phyloP scores from a whole-genome alignment of 2,888 invertebrate species.

The Monochamus alternatus region DNA sequence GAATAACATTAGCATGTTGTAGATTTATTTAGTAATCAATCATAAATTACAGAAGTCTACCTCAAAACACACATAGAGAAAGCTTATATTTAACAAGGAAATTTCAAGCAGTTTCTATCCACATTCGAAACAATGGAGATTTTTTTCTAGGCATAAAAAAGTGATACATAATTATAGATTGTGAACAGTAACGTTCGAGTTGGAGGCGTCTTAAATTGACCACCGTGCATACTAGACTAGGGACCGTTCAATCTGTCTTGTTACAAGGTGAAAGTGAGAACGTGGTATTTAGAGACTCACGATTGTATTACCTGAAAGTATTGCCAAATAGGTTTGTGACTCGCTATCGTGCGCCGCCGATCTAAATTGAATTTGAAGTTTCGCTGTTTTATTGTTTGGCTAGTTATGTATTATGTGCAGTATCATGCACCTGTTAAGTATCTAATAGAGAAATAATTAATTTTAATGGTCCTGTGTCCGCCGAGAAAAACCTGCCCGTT shows the following conservation, averaged over 20 bases:
- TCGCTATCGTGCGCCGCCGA: conserved; percentile 5
- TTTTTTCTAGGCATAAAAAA: too few species aligned
- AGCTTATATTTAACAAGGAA: too few species aligned
- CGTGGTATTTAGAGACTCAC: conserved; percentile 31
- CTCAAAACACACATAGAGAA: too few species aligned
- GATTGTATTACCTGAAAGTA: conserved; percentile 23
- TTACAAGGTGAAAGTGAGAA: conserved; percentile 35
- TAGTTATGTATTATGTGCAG: conserved; percentile 22
- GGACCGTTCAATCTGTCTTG: conserved; percentile 21
- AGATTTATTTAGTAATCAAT: too few species aligned
- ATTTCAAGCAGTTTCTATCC: too few species aligned
- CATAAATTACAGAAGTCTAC: too few species aligned
- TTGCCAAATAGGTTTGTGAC: conserved; percentile 18
- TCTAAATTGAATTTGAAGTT: conserved; percentile 30
- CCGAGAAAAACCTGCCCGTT: conserved; percentile 11
- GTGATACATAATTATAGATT: too few species aligned
- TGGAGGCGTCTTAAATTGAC: background rate
- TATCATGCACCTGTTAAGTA: conserved; percentile 23
- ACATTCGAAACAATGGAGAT: too few species aligned
- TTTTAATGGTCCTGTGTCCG: conserved; percentile 1
- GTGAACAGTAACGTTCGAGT: background rate
- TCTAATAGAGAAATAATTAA: conserved; percentile 9
- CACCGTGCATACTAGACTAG: conserved; percentile 9
- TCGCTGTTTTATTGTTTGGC: conserved; percentile 19
- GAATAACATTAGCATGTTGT: too few species aligned